These are phyloP conservation scores for Oreochromis aureus DNA, from an alignment of 2,113 vertebrate genomes.

Conservation along the genomic window DNA sequence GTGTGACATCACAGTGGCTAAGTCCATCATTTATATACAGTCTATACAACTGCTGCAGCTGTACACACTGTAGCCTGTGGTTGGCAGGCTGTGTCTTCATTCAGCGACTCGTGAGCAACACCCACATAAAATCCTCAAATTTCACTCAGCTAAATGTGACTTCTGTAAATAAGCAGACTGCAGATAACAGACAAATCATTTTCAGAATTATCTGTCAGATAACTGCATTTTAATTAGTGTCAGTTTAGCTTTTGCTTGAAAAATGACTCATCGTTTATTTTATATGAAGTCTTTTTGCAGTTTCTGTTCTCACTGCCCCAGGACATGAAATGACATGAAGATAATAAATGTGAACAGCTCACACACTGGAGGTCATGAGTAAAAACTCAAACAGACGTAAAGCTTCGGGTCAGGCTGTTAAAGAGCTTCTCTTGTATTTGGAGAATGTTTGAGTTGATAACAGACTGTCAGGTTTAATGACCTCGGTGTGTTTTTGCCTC, in stretches of 20 bases:
- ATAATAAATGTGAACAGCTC: neutral
- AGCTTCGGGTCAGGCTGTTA: neutral
- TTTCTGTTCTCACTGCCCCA: fast-evolving
- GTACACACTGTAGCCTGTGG: too few relatives aligned
- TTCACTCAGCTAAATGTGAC: neutral
- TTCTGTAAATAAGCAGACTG: neutral
- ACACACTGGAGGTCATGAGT: neutral
- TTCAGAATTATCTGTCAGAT: fast-evolving
- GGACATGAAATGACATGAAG: neutral
- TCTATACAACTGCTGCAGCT: neutral
- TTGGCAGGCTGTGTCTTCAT: fast-evolving
- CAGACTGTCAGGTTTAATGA: constrained; percentile 6
- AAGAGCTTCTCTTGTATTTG: neutral
- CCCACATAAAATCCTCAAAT: neutral
- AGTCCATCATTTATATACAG: neutral
- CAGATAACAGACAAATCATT: fast-evolving
- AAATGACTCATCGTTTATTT: neutral
- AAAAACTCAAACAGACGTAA: neutral
- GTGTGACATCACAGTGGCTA: neutral
- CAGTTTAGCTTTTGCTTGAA: neutral
- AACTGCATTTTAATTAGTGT: neutral
- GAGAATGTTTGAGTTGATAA: constrained; percentile 4
- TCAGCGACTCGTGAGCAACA: fast-evolving
- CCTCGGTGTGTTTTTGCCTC: neutral
- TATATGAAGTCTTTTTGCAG: fast-evolving